A percentile compares a stretch with the other conserved stretches of the same genome.
Evolutionary conservation across 2,888 invertebrate genomes (phyloP).

Genomic region (Autographa gamma): DNA sequence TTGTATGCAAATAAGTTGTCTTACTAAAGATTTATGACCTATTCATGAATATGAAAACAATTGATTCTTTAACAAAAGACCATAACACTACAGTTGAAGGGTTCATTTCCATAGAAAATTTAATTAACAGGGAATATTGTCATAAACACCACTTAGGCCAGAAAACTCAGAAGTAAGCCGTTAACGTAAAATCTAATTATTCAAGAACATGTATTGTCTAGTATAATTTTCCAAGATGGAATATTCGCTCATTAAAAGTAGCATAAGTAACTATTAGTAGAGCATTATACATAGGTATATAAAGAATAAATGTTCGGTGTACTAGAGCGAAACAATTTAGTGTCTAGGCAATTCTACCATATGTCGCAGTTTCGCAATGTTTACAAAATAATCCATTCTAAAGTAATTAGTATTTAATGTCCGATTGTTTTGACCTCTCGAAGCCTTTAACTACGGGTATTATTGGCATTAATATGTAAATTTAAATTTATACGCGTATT

Average conservation of each 20-base stretch:
- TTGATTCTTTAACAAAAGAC: background rate
- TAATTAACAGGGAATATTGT: no score
- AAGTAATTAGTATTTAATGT: conserved; percentile 5
- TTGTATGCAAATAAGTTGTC: conserved; percentile 1
- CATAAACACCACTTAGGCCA: no score
- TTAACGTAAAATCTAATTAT: no score
- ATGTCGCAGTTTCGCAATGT: conserved; percentile 5
- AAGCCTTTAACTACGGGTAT: conserved; percentile 4
- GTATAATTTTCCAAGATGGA: background rate
- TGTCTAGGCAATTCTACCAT: background rate
- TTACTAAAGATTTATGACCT: background rate
- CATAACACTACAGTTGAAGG: background rate
- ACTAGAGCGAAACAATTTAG: conserved; percentile 1
- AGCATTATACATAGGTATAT: conserved; percentile 5
- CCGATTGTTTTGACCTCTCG: conserved; percentile 5
- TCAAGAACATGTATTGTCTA: no score
- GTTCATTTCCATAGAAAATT: no score
- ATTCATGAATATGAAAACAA: background rate
- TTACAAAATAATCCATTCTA: conserved; percentile 8
- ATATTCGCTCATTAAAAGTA: background rate
- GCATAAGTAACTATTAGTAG: background rate
- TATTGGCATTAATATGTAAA: background rate
- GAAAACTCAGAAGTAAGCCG: no score
- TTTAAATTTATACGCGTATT: background rate
- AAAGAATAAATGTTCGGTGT: background rate